Percentiles rank a stretch among this genome's conserved stretches.
These are phyloP conservation scores for Mungos mungo DNA, from an alignment of 2,113 vertebrate genomes.

Conservation along the genomic window DNA sequence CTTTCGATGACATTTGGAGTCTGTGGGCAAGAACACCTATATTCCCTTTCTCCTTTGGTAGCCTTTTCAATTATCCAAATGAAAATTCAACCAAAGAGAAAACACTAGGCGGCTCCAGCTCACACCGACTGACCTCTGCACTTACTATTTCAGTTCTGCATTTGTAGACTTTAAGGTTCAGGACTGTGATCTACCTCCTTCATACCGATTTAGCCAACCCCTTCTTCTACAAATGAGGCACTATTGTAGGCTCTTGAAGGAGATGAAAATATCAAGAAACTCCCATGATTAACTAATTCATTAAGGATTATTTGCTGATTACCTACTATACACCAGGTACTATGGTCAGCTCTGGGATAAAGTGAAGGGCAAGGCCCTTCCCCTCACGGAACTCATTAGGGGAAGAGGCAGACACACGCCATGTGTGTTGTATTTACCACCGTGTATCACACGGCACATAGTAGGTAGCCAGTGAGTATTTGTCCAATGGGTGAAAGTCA, in stretches of 20 bases:
- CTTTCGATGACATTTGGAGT: not conserved
- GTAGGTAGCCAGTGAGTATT: not conserved
- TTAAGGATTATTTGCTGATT: conserved; percentile 32
- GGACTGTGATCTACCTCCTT: not conserved
- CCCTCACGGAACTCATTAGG: not conserved
- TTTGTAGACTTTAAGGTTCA: not conserved
- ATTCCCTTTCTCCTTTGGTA: not conserved
- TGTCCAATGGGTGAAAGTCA: not conserved
- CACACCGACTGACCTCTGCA: not conserved
- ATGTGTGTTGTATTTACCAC: not conserved
- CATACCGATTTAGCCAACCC: not conserved
- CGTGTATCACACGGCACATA: not conserved
- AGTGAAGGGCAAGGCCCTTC: not conserved
- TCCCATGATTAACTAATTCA: not conserved
- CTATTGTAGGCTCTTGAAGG: not conserved
- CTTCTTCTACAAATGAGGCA: not conserved
- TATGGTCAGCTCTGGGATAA: not conserved
- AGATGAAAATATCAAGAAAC: conserved; percentile 22
- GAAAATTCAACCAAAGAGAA: not conserved
- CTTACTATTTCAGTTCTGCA: not conserved
- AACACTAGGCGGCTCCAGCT: not conserved
- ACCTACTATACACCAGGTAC: not conserved
- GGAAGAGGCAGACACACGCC: not conserved
- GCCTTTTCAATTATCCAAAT: not conserved
- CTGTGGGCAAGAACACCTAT: not conserved